These are phyloP conservation scores for Macrotrachela quadricornifera DNA, from an alignment of 1,140 invertebrate genomes.

Conservation along the genomic window DNA sequence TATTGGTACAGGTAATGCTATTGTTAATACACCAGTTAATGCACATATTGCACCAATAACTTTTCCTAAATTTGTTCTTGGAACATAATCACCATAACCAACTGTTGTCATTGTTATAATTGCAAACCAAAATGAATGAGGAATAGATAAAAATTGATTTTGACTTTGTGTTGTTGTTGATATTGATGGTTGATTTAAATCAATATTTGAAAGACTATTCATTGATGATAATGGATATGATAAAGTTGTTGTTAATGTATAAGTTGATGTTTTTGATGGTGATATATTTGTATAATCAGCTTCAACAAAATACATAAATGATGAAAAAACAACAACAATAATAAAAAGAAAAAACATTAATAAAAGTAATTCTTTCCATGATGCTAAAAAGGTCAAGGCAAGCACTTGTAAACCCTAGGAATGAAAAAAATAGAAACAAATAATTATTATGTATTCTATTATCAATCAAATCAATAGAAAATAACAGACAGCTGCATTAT, in stretches of 20 bases:
- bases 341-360: conserved; percentile 95
- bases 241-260: no score
- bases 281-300: conserved; percentile 68
- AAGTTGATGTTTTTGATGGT: no score
- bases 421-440: no score
- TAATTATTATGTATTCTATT: no score
- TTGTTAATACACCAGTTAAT: conserved; percentile 17
- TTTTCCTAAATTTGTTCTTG: conserved; percentile 16
- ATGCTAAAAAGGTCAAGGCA: conserved; percentile 82
- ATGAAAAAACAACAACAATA: conserved; percentile 93
- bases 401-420: background rate
- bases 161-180: no score
- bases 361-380: conserved; percentile 94
- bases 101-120: conserved; percentile 94
- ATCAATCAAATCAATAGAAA: no score
- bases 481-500: no score
- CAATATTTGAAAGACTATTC: no score
- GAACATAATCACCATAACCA: conserved; percentile 75
- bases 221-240: no score
- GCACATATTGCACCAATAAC: conserved; percentile 18
- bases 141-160: conserved; percentile 83
- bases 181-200: no score
- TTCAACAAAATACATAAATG: conserved; percentile 93
- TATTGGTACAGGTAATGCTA: conserved; percentile 20
- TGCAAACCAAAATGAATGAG: conserved; percentile 49